Percentiles rank a stretch among this genome's conserved stretches.
Conservation (phyloP, 2,888 invertebrate genomes). For the Cheilosia variabilis region DNA sequence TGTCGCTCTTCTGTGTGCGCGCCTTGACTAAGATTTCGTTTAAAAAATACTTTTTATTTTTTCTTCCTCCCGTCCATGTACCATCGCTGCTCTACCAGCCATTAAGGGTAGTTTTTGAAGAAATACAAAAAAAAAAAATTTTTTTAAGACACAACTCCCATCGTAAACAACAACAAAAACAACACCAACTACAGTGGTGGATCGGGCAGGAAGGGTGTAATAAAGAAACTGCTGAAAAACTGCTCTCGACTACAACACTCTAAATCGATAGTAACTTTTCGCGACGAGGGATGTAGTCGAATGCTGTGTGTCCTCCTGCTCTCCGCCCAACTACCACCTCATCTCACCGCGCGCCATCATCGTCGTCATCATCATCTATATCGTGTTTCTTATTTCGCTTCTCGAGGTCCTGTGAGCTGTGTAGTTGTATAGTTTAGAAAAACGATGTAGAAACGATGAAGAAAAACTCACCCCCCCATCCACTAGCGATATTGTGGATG, state of each 20-base stretch:
- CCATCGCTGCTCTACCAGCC: constrained; percentile 54
- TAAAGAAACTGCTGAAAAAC: constrained; percentile 72
- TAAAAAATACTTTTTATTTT: constrained; percentile 63
- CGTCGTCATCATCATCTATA: constrained; percentile 63
- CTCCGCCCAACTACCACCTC: constrained; percentile 17
- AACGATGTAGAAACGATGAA: constrained; percentile 68
- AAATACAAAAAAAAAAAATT: constrained; percentile 58
- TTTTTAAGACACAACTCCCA: constrained; percentile 14
- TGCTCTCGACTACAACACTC: constrained; percentile 69
- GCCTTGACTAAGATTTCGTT: constrained; percentile 59
- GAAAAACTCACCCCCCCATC: constrained; percentile 50
- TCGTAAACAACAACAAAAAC: constrained; percentile 49
- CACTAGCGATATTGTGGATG: constrained; percentile 73
- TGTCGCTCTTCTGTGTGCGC: constrained; percentile 53
- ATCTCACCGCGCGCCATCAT: constrained; percentile 18
- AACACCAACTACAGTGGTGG: constrained; percentile 32
- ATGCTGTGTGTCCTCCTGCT: constrained; percentile 51
- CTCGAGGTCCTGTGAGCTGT: constrained; percentile 56
- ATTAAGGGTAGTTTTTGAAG: constrained; percentile 74
- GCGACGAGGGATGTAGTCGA: constrained; percentile 50
- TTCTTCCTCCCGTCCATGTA: constrained; percentile 4
- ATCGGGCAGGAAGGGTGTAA: constrained; percentile 5
- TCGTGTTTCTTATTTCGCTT: constrained; percentile 66
- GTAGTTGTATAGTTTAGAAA: constrained; percentile 73
- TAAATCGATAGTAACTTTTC: constrained; percentile 74